These are phyloP conservation scores for Ptyas mucosa DNA, from an alignment of 2,113 vertebrate species.

Conservation along the genomic window DNA sequence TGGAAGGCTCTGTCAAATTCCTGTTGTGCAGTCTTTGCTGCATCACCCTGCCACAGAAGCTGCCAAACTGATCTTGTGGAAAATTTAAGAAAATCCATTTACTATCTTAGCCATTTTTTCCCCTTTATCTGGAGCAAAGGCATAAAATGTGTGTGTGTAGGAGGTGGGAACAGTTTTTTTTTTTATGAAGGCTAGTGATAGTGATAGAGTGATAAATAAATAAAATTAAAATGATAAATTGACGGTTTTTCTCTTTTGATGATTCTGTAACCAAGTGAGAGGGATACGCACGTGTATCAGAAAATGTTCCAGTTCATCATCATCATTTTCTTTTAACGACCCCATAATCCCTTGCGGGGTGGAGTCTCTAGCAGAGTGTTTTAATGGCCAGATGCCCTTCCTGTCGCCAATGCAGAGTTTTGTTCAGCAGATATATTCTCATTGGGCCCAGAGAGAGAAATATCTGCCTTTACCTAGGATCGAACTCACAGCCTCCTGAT, in stretches of 20 bases:
- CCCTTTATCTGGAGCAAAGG: background rate
- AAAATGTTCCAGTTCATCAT: too few relatives aligned
- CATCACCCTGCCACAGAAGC: background rate
- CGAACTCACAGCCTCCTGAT: too few relatives aligned
- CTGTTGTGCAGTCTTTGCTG: background rate
- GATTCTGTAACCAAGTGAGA: background rate
- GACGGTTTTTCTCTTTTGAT: background rate
- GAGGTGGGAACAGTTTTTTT: background rate
- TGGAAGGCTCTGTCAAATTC: background rate
- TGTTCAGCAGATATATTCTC: too few relatives aligned
- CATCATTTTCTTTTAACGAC: too few relatives aligned
- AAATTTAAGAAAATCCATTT: background rate
- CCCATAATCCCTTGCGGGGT: too few relatives aligned
- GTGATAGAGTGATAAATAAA: background rate
- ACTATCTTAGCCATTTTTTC: background rate
- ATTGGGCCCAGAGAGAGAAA: too few relatives aligned
- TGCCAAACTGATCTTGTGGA: background rate
- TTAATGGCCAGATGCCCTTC: too few relatives aligned
- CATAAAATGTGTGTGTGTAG: background rate
- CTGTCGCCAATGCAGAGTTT: too few relatives aligned
- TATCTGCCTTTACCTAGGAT: too few relatives aligned
- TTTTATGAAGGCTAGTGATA: background rate
- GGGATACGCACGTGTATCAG: background rate
- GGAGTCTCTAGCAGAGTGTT: too few relatives aligned
- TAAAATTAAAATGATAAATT: background rate